A percentile compares a stretch with the other conserved stretches of the same genome.
Conservation (phyloP, 2,888 invertebrate species). For the Syrista parreyssii region DNA sequence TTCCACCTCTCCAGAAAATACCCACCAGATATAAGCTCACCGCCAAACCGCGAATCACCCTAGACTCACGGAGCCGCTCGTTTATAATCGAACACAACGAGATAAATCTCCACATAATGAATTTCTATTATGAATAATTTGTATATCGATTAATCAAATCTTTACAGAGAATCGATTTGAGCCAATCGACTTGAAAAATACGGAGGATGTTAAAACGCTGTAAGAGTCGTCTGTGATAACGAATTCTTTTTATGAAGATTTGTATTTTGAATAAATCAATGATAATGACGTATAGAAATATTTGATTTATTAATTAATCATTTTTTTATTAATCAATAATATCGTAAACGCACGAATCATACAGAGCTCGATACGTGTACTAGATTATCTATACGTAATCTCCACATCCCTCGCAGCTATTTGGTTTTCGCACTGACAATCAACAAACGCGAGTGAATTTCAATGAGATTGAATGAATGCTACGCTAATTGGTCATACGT, state of each 20-base stretch:
- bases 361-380: not conserved
- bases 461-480: not conserved
- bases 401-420: not conserved
- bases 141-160: not conserved
- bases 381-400: not conserved
- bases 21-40: not conserved
- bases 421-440: not conserved
- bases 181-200: not conserved
- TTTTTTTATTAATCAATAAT: not conserved
- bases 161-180: not conserved
- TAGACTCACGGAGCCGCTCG: not conserved
- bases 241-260: too few species aligned
- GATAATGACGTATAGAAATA: not conserved
- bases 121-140: not conserved
- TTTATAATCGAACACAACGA: not conserved
- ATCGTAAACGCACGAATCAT: not conserved
- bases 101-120: not conserved
- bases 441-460: not conserved
- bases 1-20: not conserved
- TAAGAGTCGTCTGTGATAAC: not conserved
- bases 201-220: not conserved
- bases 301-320: not conserved
- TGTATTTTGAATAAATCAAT: not conserved
- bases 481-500: not conserved
- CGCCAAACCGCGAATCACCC: not conserved